Percentiles rank a stretch among this genome's conserved stretches.
phyloP scores from a whole-genome alignment of 2,888 invertebrate species.

The Polylopha cassiicola region DNA sequence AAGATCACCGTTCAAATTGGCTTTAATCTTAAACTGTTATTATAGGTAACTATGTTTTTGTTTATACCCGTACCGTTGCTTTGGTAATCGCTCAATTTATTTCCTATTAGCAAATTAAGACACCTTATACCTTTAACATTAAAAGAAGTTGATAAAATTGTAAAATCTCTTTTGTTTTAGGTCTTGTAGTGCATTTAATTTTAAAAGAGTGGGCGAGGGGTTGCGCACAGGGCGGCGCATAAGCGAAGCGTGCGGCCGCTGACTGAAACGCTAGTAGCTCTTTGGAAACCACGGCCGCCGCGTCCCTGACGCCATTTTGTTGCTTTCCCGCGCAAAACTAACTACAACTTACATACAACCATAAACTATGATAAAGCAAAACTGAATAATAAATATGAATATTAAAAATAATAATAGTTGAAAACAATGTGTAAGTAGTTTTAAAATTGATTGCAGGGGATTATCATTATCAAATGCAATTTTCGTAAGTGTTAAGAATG shows the following conservation, averaged over 20 bases:
- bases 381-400: slow-evolving; percentile 14
- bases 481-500: no score
- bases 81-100: no score
- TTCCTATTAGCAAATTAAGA: no score
- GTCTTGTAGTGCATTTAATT: slow-evolving; percentile 11
- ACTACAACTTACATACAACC: slow-evolving; percentile 33
- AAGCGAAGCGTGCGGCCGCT: slow-evolving; percentile 40
- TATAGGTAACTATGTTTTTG: no score
- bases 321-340: slow-evolving; percentile 62
- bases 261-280: slow-evolving; percentile 49
- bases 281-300: slow-evolving; percentile 47
- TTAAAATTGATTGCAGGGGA: no score
- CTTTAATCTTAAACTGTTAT: no score
- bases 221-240: slow-evolving; percentile 64
- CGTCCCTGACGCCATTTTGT: slow-evolving; percentile 38
- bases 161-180: slow-evolving; percentile 10
- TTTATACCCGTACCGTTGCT: no score
- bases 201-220: slow-evolving; percentile 18
- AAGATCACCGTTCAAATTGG: no score
- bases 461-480: no score
- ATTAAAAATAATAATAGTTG: slow-evolving; percentile 2
- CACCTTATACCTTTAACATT: no score
- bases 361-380: slow-evolving; percentile 27
- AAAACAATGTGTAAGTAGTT: background rate
- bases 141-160: no score